Evolutionary conservation across 2,113 vertebrate species (phyloP).

Genomic region (Siniperca chuatsi): DNA sequence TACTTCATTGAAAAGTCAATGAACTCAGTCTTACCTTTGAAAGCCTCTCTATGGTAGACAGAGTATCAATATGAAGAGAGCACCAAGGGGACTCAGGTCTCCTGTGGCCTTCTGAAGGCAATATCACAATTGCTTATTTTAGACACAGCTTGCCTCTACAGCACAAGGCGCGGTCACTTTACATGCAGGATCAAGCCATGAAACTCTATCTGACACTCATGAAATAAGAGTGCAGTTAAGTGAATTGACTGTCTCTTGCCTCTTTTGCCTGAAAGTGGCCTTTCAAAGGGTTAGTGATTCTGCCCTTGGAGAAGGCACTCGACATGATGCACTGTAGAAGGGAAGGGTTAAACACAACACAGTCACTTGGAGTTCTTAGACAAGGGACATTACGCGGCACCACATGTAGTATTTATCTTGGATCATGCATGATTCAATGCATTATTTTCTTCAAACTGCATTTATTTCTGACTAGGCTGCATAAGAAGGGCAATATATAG

Average conservation of each 20-base stretch:
- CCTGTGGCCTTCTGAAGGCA: conserved; percentile 71
- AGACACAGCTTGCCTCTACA: conserved; percentile 61
- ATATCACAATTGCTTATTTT: conserved; percentile 76
- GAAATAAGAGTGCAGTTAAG: conserved; percentile 75
- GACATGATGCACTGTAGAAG: conserved; percentile 22
- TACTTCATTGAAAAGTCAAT: background rate
- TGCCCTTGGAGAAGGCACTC: conserved; percentile 39
- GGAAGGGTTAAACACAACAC: conserved; percentile 25
- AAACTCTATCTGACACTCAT: conserved; percentile 72
- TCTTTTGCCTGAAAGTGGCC: conserved; percentile 70
- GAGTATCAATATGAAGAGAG: conserved; percentile 70
- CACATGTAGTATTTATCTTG: background rate
- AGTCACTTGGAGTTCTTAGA: conserved; percentile 34
- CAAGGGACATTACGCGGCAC: conserved; percentile 15
- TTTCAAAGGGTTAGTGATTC: conserved; percentile 49
- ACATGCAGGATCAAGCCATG: conserved; percentile 68
- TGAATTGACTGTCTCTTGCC: conserved; percentile 60
- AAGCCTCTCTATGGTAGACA: conserved; percentile 57
- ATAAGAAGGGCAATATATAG: conserved; percentile 21
- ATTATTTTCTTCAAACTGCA: background rate
- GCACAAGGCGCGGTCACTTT: conserved; percentile 70
- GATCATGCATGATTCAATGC: conserved; percentile 27
- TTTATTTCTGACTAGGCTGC: conserved; percentile 41
- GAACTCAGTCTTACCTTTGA: conserved; percentile 59
- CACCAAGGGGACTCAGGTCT: conserved; percentile 67